phyloP scores from a whole-genome alignment of 2,888 invertebrate species.

The Himalopsyche japonica region DNA sequence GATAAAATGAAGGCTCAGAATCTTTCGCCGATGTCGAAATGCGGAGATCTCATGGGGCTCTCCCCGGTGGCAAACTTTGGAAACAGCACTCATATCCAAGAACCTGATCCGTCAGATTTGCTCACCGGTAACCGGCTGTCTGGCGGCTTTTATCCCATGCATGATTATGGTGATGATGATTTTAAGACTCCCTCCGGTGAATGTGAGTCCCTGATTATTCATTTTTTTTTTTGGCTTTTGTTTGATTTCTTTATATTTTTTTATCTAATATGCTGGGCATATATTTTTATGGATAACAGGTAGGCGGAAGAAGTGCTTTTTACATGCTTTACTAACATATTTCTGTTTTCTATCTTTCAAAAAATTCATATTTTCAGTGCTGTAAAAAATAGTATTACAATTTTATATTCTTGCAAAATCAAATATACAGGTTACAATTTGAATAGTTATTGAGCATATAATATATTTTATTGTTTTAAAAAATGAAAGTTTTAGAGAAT shows the following conservation, averaged over 20 bases:
- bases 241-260: not conserved
- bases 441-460: too few relatives aligned
- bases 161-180: conserved; percentile 20
- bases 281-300: not conserved
- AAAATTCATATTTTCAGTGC: not conserved
- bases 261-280: not conserved
- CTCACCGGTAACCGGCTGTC: conserved; percentile 19
- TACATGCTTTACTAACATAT: conserved; percentile 5
- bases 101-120: conserved; percentile 12
- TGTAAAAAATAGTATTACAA: not conserved
- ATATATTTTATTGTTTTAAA: too few relatives aligned
- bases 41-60: conserved; percentile 38
- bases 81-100: not conserved
- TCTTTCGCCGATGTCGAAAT: conserved; percentile 37
- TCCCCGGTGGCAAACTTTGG: conserved; percentile 25
- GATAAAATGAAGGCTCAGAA: conserved; percentile 18
- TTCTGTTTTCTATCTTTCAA: not conserved
- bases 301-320: not conserved
- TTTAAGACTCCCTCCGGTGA: conserved; percentile 31
- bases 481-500: too few relatives aligned
- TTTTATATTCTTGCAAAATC: too few relatives aligned
- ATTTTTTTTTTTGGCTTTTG: conserved; percentile 1
- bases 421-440: too few relatives aligned
- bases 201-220: conserved; percentile 35
- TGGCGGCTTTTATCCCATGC: conserved; percentile 7